Evolutionary conservation across 2,113 vertebrate species (phyloP), one percentile per base, ranked within the genome.

Genomic region (Ciconia stormi): DNA sequence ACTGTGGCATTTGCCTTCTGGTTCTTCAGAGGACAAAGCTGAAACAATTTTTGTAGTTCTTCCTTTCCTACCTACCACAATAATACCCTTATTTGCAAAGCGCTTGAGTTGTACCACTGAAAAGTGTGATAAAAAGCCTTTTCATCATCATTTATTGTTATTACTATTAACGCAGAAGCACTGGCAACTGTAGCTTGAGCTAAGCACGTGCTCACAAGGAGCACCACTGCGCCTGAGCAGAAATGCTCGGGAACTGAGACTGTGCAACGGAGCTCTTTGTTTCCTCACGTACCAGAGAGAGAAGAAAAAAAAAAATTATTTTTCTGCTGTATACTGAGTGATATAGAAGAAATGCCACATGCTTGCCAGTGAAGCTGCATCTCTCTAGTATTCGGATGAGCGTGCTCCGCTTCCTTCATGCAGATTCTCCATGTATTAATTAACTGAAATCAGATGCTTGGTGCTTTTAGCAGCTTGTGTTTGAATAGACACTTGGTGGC

Each of bases 401-500:
- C 2, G 1, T 11, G 4, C 42, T 63, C 49, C 47, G 42, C 26
- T 88, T 52, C 2, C 3, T 71, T 93, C 25, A 23, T 40, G 30
- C 80, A 82, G 18, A 38, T 91, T 58, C 9, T 84, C 13, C 7
- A 1, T 30, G 38, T 34, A 56, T 67, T 71, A 78, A 93, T 96
- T 84, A 93, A 76, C 40, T n/a, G 81, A 46, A 92, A 69, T 82
- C 40, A 82, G 62, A 58, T 32, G 79, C 27, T 50, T 21, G 19
- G 53, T 53, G 30, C 59, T 80, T 89, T 65, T 61, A 84, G 77
- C 32, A 91, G 81, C 87, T 84, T 78, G 56, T 32, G 53, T 91
- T 95, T 87, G 47, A 89, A 40, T 61, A 95, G 81, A 95, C 91
- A 93, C 93, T 96, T 92, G 92, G 93, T 96, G 96, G 94, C 96